Conservation (phyloP, 2,888 invertebrate genomes). For the Ischnura elegans region DNA sequence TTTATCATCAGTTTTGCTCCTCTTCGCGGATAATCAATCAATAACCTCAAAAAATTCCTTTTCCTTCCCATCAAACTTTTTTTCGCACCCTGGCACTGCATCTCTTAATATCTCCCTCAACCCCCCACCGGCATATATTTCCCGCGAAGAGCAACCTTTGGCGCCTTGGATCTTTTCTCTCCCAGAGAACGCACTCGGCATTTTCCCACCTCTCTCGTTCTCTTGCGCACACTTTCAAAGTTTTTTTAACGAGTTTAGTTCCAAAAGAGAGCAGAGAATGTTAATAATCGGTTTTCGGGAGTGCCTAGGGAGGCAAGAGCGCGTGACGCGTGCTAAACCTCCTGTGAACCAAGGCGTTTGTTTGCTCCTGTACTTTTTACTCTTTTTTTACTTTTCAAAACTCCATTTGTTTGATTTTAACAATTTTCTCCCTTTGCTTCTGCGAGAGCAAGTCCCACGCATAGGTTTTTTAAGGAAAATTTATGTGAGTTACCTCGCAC, state of each 20-base stretch:
- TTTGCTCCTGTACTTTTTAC: neutral
- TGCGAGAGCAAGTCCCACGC: neutral
- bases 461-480: neutral
- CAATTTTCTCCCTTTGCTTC: neutral
- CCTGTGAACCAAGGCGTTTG: neutral
- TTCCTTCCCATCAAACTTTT: neutral
- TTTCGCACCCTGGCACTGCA: neutral
- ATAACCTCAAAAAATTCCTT: no score
- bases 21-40: no score
- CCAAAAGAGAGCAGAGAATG: neutral
- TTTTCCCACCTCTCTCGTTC: neutral
- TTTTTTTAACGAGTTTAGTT: conserved; percentile 26
- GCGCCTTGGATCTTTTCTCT: neutral
- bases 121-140: neutral
- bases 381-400: neutral
- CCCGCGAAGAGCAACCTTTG: neutral
- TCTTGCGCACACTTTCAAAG: neutral
- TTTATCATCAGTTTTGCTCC: no score
- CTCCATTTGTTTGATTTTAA: neutral
- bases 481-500: neutral
- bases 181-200: neutral
- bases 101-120: neutral
- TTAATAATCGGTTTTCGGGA: neutral
- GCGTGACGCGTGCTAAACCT: neutral
- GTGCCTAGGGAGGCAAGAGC: neutral